Evolutionary conservation across 2,113 vertebrate species (phyloP), one percentile per base, ranked within the genome.

Genomic region (Serilophus lunatus): DNA sequence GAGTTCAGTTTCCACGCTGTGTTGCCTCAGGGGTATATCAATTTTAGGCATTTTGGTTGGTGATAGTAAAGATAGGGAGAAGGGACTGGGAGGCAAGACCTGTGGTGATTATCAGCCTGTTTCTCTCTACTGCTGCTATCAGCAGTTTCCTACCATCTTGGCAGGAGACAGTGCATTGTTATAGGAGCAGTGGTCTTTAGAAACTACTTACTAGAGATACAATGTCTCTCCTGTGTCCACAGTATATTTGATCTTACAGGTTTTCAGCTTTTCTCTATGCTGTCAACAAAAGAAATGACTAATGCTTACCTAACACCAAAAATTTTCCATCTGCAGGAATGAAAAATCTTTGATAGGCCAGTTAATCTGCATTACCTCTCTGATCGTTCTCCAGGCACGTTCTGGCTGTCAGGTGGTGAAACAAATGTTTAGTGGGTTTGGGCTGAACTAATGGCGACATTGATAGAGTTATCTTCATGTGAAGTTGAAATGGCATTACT

Each of bases 341-440:
- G 69, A 91, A 69, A 93, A 90, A 66, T 61, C 78, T 76, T 75
- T 87, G 86, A 81, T 44, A 94, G 78, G 53, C 50, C 54, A 94
- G 82, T 82, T 96, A 90, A 93, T 84, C 93, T 92, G 79, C 40
- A 88, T 76, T 74, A 80, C 87, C 86, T 89, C 80, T 81, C 85
- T 61, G 33, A 81, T 71, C 65, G 90, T 90, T 93, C 90, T 92
- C 65, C 80, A 91, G 90, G 61, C 85, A 61, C 1, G 7, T 82
- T 95, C 85, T 60, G 53, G 33, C 70, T 90, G 91, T 88, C 70
- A 86, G 51, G 49, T 69, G 78, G 49, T 63, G 86, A 90, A 96
- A 87, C 60, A 93, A 87, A 92, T 54, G 80, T 69, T 81, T 47
- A 63, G 38, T 70, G 63, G 51, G 22, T 81, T 90, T 90, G 83